These are phyloP conservation scores for Idaea aversata DNA, from an alignment of 2,888 invertebrate genomes.

Conservation along the genomic window DNA sequence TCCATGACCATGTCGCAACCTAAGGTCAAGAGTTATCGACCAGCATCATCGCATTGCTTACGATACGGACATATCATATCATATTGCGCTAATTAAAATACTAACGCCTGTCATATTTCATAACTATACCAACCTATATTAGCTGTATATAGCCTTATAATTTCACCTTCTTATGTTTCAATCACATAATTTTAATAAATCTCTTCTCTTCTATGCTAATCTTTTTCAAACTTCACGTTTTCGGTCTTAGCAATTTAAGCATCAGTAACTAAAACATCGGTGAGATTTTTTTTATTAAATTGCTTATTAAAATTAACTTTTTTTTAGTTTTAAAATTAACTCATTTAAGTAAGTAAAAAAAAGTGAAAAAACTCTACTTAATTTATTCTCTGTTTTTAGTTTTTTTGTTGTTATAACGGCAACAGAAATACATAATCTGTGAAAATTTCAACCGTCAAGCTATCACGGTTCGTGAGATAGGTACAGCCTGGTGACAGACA, in stretches of 20 bases:
- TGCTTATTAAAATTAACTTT: no score
- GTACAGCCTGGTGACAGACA: no score
- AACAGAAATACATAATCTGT: no score
- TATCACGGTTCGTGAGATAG: no score
- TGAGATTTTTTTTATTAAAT: no score
- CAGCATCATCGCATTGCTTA: conserved; percentile 30
- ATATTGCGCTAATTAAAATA: conserved; percentile 8
- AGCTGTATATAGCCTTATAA: background rate
- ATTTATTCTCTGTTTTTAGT: no score
- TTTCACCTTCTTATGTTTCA: background rate
- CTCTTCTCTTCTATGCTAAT: background rate
- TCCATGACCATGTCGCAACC: conserved; percentile 50
- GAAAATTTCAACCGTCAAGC: no score
- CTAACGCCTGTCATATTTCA: background rate
- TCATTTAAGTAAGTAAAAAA: no score
- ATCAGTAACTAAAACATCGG: no score
- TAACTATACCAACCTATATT: background rate
- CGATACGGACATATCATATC: conserved; percentile 9
- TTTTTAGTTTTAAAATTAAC: no score
- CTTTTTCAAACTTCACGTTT: background rate
- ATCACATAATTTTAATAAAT: background rate
- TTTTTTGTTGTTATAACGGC: no score
- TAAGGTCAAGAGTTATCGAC: conserved; percentile 39
- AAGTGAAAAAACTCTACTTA: no score
- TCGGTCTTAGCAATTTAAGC: background rate